phyloP scores from a whole-genome alignment of 2,113 vertebrate genomes.

The Ivindomyrus marchei region DNA sequence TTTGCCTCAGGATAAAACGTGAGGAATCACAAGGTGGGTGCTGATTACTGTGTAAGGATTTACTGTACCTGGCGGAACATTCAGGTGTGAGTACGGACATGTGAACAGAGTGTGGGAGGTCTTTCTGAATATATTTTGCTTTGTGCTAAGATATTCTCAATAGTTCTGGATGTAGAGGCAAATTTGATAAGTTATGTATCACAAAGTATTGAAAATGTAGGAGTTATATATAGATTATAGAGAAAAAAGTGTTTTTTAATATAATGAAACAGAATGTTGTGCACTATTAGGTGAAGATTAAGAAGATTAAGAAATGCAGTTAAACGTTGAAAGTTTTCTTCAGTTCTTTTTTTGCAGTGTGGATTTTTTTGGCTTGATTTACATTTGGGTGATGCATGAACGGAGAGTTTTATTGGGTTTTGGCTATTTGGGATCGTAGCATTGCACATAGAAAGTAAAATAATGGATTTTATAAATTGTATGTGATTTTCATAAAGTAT shows the following conservation, averaged over 20 bases:
- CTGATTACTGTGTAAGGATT: background rate
- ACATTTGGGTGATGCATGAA: background rate
- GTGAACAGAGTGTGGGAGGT: background rate
- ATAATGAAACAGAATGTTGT: background rate
- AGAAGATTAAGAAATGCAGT: background rate
- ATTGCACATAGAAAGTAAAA: background rate
- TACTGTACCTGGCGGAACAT: background rate
- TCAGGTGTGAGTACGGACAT: background rate
- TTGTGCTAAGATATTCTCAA: background rate
- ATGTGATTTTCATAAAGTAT: background rate
- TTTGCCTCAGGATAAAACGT: slow-evolving; percentile 30
- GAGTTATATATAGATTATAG: background rate
- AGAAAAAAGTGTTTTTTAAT: background rate
- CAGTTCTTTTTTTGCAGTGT: background rate
- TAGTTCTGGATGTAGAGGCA: background rate
- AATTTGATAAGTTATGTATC: background rate
- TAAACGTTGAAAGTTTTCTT: background rate
- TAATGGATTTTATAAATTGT: background rate
- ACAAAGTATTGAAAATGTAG: background rate
- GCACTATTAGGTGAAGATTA: background rate
- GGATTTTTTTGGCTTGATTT: background rate
- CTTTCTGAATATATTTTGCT: background rate
- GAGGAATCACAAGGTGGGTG: slow-evolving; percentile 44
- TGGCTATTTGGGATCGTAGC: background rate
- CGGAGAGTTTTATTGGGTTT: background rate